Base-by-base conservation (phyloP, 2,113 vertebrate species). In the Callopanchax toddi region DNA sequence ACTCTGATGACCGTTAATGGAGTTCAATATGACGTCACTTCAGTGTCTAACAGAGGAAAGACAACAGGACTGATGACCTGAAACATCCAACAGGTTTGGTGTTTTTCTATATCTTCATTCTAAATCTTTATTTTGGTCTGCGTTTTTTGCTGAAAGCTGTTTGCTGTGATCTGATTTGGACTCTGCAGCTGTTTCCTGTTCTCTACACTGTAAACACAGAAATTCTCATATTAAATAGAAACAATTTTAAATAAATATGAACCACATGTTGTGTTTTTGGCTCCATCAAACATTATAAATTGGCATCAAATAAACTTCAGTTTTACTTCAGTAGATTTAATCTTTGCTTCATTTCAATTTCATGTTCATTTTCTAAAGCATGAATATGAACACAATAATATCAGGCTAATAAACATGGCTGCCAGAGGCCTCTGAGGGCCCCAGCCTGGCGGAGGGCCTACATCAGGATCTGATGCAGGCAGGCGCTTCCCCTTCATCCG, bases 381-480 rank as follows among this genome's bases (percentile, higher is more conserved):
- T 39, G 44, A n/a, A n/a, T n/a, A n/a, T 36, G 16, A 39, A 48
- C 45, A 23, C 49, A 49, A 36, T 49, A 49, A 34, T 12, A 26
- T 50, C 45, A 39, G 34, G 7, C 32, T 39, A 25, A 39, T 61
- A 50, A 50, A 61, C 21, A 50, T 40, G 45, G 36, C 45, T 61
- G 59, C 45, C 17, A 25, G 32, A 16, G 34, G 43, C 23, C 32
- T 48, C 58, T 1, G 7, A 46, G 52, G 52, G 37, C 12, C 20
- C 11, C 59, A 13, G 32, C 23, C 59, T 61, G 59, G 59, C 59
- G 39, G 45, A 45, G 4, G 34, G 12, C 59, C 59, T 45, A 49
- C 59, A 50, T 61, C 59, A 49, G 59, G 59, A 50, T 61, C 45
- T 49, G 59, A 50, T 61, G 59, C 15, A 61, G 45, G 59, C 59